A percentile compares a stretch with the other conserved stretches of the same genome.
These are phyloP conservation scores for Habroteleia sp. DNA, from an alignment of 2,888 invertebrate genomes.

Conservation along the genomic window DNA sequence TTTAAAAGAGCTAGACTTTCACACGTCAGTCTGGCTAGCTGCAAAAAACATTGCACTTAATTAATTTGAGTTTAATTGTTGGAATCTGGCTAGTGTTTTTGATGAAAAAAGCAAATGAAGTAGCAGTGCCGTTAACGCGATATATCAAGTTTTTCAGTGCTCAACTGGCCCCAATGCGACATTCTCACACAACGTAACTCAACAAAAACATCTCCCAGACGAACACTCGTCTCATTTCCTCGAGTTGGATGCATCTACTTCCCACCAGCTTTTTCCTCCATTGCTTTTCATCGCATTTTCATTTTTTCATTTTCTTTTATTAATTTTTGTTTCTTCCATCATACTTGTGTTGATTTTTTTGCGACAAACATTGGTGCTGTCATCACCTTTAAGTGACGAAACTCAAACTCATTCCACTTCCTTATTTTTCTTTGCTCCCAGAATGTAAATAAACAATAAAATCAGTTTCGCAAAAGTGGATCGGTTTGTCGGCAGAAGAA, in stretches of 20 bases:
- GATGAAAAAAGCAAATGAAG: conserved; percentile 21
- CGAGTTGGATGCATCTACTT: conserved; percentile 40
- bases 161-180: conserved; percentile 70
- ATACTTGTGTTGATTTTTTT: no score
- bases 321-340: no score
- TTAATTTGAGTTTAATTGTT: conserved; percentile 37
- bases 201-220: conserved; percentile 53
- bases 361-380: not conserved
- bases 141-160: conserved; percentile 62
- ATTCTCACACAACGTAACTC: conserved; percentile 75
- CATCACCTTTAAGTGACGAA: conserved; percentile 8
- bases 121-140: conserved; percentile 44
- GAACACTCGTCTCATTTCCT: conserved; percentile 43
- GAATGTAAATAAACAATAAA: conserved; percentile 21
- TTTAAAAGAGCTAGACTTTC: no score
- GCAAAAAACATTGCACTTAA: conserved; percentile 20
- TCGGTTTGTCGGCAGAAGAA: conserved; percentile 18
- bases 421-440: not conserved
- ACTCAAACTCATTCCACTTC: conserved; percentile 2
- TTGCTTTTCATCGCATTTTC: conserved; percentile 12
- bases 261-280: conserved; percentile 19
- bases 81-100: conserved; percentile 20
- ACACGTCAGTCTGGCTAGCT: not conserved
- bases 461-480: conserved; percentile 19
- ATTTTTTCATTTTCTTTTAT: conserved; percentile 8